phyloP scores from a whole-genome alignment of 2,113 vertebrate genomes.

The Progne subis region DNA sequence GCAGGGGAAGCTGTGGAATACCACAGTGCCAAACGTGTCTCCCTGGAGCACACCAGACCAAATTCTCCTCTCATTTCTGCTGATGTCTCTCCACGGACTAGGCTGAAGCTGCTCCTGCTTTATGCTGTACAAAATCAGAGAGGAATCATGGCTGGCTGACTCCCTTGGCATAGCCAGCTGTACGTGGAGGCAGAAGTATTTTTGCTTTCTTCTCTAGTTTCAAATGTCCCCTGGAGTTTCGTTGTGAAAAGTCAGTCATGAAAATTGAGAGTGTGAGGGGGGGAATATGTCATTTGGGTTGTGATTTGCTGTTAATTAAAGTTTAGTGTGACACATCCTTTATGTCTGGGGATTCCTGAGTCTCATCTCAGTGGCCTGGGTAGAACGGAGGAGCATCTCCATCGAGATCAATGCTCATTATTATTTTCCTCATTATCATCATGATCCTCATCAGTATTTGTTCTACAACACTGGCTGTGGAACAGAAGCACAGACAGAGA shows the following conservation, averaged over 20 bases:
- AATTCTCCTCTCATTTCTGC: background rate
- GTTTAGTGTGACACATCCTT: slow-evolving; percentile 53
- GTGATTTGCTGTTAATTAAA: slow-evolving; percentile 66
- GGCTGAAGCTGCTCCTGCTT: background rate
- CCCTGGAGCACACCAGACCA: background rate
- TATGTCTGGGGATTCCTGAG: slow-evolving; percentile 58
- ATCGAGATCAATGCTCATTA: slow-evolving; percentile 62
- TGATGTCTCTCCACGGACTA: background rate
- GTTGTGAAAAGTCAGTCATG: slow-evolving; percentile 22
- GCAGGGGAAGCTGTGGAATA: background rate
- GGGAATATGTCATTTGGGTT: slow-evolving; percentile 41
- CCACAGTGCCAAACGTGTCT: background rate
- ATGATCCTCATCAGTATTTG: slow-evolving; percentile 63
- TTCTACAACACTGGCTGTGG: slow-evolving; percentile 44
- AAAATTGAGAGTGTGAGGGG: background rate
- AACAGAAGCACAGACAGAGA: background rate
- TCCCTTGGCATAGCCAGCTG: background rate
- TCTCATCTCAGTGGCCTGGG: slow-evolving; percentile 59
- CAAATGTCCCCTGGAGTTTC: slow-evolving; percentile 45
- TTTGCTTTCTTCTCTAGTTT: slow-evolving; percentile 19
- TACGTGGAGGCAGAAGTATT: background rate
- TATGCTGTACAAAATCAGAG: background rate
- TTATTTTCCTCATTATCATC: slow-evolving; percentile 67
- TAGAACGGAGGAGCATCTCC: slow-evolving; percentile 41
- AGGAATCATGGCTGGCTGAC: background rate